Base-by-base conservation (phyloP, 2,888 invertebrate species). In the Galeopsomyia nigrocyanea region DNA sequence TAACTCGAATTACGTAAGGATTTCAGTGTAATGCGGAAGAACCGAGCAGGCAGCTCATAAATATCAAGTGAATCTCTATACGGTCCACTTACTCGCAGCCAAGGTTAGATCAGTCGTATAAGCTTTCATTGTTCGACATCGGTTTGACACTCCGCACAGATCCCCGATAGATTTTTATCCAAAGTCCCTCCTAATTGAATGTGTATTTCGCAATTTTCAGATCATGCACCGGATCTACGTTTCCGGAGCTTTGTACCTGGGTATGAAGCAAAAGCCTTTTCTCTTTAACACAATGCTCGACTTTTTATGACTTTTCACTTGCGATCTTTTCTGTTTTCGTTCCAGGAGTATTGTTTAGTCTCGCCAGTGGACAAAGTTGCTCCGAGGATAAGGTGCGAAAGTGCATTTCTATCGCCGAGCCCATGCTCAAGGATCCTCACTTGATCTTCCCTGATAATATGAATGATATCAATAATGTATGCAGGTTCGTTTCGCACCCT, bases 381-480 rank as follows among this genome's bases (percentile, higher is more conserved):
- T 87, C 88, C 13, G 86, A 85, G 77, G 83, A 87, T 47, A 88
- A 89, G 78, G 88, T 89, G 79, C 87, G 88, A 68, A 86, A 87
- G 77, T 91, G 91, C 79, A 87, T 90, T 3, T 82, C 87, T 60
- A 86, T 90, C 68, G 91, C 90, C 2, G 90, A 90, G 81, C 91
- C 91, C 1, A 83, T 91, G 61, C 86, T 91, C 19, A 89, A 89
- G 78, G 90, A 91, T 79, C 88, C 90, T 0, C 88, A 89, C 75
- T 85, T 90, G 58, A 89, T 91, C 72, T 91, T 91, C 79, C 91
- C 91, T 3, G 90, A 91, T 78, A 90, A 90, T 76, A 86, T 88
- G 80, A 85, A 87, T 55, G 91, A 91, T 82, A 90, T 91, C 47
- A 89, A 90, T 76, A 82, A 87, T 73, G 90, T 91, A 62, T 91